Base-by-base conservation (phyloP, 2,888 invertebrate genomes). In the Pristionchus fissidentatus region DNA sequence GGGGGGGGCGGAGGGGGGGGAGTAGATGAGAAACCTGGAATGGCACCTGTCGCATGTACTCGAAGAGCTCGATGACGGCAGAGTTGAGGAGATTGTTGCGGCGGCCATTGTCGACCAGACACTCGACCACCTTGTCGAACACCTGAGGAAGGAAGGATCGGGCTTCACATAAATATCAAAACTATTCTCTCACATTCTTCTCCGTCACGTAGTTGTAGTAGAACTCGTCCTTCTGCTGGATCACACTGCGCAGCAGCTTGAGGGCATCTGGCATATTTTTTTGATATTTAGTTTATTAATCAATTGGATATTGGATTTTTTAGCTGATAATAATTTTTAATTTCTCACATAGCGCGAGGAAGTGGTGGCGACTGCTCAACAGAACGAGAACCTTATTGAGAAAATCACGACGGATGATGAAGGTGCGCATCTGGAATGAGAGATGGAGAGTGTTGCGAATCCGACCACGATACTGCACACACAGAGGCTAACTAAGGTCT, bases 1-100 rank as follows among this genome's bases (percentile, higher is more conserved):
- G 13, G 8, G n/a, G 8, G 84, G 38, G 10, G 10, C n/a, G n/a
- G 32, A 62, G n/a, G n/a, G 13, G 8, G n/a, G n/a, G n/a, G n/a
- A n/a, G 57, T 57, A 10, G 60, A 62, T 35, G 60, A 29, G 32
- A 35, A 78, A 77, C 52, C 79, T 46, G 75, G 62, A 83, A 84
- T 10, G 38, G 60, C 77, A 66, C 90, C 80, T 86, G 85, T 81
- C 88, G 86, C 88, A 99, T 97, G 94, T 97, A 99, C 94, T 99
- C 99, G 94, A 99, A 99, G 94, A 99, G 95, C 94, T 99, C 99
- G 93, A 99, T 95, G 93, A 99, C 96, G 88, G 99, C 98, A 43
- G 98, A 99, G 94, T 99, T 99, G 90, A 99, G 94, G 90, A 99
- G 95, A 94, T 99, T 99, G 94, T 99, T 99, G 92, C 98, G 95